Conservation (phyloP, 2,888 invertebrate species). For the Baronia brevicornis region DNA sequence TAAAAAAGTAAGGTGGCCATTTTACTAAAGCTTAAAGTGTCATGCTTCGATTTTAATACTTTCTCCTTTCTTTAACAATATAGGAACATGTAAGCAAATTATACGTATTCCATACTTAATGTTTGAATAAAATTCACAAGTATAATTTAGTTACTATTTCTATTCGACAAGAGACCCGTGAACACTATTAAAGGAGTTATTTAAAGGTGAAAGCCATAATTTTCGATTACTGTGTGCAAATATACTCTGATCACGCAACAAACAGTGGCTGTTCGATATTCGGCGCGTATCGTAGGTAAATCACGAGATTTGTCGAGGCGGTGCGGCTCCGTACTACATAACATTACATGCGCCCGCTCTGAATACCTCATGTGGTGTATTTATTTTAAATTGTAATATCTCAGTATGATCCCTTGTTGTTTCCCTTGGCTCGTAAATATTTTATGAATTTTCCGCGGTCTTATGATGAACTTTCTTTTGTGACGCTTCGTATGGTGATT, state of each 20-base stretch:
- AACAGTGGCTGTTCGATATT: slow-evolving; percentile 66
- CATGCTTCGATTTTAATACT: no score
- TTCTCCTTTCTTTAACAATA: no score
- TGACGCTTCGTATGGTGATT: slow-evolving; percentile 9
- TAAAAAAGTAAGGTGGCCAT: no score
- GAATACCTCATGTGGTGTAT: slow-evolving; percentile 73
- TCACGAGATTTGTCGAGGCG: slow-evolving; percentile 73
- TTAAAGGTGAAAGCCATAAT: slow-evolving; percentile 44
- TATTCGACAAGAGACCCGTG: slow-evolving; percentile 14
- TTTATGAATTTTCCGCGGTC: slow-evolving; percentile 49
- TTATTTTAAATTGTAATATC: slow-evolving; percentile 74
- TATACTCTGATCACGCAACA: slow-evolving; percentile 68
- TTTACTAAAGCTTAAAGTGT: no score
- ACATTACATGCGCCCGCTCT: slow-evolving; percentile 67
- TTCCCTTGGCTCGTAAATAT: slow-evolving; percentile 63
- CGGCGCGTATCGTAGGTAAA: slow-evolving; percentile 70
- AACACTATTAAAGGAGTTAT: slow-evolving; percentile 20
- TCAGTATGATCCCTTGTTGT: slow-evolving; percentile 64
- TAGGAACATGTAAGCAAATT: no score
- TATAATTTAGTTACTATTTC: slow-evolving; percentile 14
- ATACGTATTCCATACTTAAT: slow-evolving; percentile 10
- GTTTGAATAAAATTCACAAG: slow-evolving; percentile 11
- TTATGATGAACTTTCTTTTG: slow-evolving; percentile 36
- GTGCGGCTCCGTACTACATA: slow-evolving; percentile 63
- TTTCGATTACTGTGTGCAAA: slow-evolving; percentile 65